Evolutionary conservation across 2,113 vertebrate genomes (phyloP).

Genomic region (Plecturocebus donacophilus): DNA sequence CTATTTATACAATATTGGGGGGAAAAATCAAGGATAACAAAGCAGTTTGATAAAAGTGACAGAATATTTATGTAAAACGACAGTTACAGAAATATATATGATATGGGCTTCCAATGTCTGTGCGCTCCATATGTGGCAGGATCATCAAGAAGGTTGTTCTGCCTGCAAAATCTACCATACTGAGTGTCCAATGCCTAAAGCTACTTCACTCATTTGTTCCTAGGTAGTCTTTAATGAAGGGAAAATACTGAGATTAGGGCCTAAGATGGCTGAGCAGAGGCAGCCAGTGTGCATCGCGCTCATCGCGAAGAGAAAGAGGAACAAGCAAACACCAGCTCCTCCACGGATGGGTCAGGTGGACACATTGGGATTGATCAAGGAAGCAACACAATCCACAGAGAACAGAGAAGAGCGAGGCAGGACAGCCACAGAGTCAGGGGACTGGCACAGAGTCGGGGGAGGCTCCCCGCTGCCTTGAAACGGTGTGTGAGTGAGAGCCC

Average conservation of each 20-base stretch:
- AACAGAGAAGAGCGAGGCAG: too few relatives aligned
- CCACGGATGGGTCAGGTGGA: too few relatives aligned
- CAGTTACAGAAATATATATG: neutral
- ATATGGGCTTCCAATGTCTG: neutral
- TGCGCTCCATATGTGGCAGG: rapidly evolving
- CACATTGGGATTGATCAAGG: too few relatives aligned
- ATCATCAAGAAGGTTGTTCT: neutral
- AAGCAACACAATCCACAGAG: too few relatives aligned
- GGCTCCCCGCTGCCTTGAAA: too few relatives aligned
- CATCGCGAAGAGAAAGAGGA: too few relatives aligned
- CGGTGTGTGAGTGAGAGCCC: too few relatives aligned
- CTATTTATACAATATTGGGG: neutral
- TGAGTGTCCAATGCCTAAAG: neutral
- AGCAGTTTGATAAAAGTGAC: neutral
- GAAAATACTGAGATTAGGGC: neutral
- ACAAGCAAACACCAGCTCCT: too few relatives aligned
- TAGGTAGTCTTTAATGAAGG: neutral
- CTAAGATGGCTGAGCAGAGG: too few relatives aligned
- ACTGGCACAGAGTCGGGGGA: too few relatives aligned
- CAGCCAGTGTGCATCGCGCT: too few relatives aligned
- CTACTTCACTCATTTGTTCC: neutral
- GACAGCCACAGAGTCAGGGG: too few relatives aligned
- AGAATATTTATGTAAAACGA: neutral
- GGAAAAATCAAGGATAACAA: neutral
- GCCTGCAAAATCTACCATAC: neutral